Evolutionary conservation across 2,113 vertebrate genomes (phyloP).

Genomic region (Cyprinodon tularosa): DNA sequence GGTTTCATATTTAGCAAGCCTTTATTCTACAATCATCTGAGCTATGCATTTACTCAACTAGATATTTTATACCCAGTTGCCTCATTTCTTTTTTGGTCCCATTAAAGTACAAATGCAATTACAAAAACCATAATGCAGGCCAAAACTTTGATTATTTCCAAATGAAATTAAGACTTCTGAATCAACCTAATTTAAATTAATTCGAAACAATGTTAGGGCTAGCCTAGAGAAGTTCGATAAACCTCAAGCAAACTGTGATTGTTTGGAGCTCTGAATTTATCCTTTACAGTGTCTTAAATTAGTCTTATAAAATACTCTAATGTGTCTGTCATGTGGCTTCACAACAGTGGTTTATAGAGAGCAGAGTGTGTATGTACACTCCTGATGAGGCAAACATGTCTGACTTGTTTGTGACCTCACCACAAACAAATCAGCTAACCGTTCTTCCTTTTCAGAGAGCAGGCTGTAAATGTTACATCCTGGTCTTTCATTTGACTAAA

Average conservation of each 20-base stretch:
- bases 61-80: conserved; percentile 7
- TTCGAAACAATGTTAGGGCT: background rate
- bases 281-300: conserved; percentile 62
- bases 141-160: conserved; percentile 13
- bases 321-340: conserved; percentile 67
- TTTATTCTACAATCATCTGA: conserved; percentile 21
- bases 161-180: background rate
- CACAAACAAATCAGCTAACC: conserved; percentile 51
- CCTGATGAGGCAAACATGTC: conserved; percentile 53
- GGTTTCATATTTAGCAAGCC: conserved; percentile 2
- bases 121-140: background rate
- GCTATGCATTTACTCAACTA: conserved; percentile 22
- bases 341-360: conserved; percentile 35
- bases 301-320: conserved; percentile 62
- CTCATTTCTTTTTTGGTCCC: background rate
- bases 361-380: conserved; percentile 28
- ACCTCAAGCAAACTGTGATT: conserved; percentile 21
- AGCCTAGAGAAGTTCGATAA: background rate
- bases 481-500: conserved; percentile 39
- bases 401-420: conserved; percentile 69
- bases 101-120: conserved; percentile 17
- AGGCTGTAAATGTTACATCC: conserved; percentile 32
- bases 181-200: background rate
- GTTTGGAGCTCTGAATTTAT: conserved; percentile 37
- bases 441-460: conserved; percentile 42